A percentile compares a stretch with the other conserved stretches of the same genome.
These are phyloP conservation scores for Bambusicola thoracicus DNA, from an alignment of 2,113 vertebrate species.

Conservation along the genomic window DNA sequence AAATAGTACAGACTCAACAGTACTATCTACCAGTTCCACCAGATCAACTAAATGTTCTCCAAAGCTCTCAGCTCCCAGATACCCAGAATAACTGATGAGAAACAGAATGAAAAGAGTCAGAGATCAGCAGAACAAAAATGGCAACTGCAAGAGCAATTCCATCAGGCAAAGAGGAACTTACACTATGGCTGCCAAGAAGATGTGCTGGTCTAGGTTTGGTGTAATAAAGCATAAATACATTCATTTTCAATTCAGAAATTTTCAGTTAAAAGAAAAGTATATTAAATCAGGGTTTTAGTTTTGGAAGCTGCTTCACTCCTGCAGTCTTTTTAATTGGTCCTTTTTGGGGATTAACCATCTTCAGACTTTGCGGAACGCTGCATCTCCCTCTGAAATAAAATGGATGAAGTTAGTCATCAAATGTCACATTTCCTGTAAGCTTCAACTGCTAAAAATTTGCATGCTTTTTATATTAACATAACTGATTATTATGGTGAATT, in stretches of 20 bases:
- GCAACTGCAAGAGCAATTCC: neutral
- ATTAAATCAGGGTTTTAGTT: slow-evolving; percentile 78
- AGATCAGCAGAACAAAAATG: neutral
- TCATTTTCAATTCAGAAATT: neutral
- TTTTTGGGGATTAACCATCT: slow-evolving; percentile 71
- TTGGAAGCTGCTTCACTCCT: slow-evolving; percentile 78
- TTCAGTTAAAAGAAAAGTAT: neutral
- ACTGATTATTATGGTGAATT: slow-evolving; percentile 34
- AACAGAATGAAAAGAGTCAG: neutral
- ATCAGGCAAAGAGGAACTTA: neutral
- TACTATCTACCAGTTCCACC: neutral
- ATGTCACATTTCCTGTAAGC: neutral
- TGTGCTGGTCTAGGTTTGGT: neutral
- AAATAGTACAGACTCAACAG: neutral
- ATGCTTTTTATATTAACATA: slow-evolving; percentile 24
- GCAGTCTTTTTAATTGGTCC: slow-evolving; percentile 71
- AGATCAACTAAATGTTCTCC: neutral
- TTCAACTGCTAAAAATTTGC: neutral
- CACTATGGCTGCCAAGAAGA: neutral
- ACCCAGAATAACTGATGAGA: neutral
- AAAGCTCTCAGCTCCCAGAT: neutral
- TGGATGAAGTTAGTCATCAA: slow-evolving; percentile 19
- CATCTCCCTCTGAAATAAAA: slow-evolving; percentile 74
- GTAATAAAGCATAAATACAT: neutral
- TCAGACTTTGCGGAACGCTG: slow-evolving; percentile 51